Evolutionary conservation across 2,888 invertebrate species (phyloP).

Genomic region (Atrina japonica): DNA sequence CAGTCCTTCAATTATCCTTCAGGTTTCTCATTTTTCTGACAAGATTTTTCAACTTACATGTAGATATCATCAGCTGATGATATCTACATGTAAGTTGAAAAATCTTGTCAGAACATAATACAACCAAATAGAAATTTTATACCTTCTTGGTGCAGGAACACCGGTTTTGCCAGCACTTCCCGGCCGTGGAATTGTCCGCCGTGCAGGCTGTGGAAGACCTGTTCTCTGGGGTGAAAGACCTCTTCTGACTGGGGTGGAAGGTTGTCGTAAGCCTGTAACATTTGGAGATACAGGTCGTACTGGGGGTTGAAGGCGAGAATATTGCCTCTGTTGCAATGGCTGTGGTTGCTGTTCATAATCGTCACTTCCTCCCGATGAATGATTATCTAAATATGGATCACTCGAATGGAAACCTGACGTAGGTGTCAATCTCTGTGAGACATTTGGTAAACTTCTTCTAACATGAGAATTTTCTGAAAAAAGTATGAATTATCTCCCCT

Average conservation of each 20-base stretch:
- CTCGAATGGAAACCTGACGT: slow-evolving; percentile 66
- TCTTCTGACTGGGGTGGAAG: slow-evolving; percentile 50
- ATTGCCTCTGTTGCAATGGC: slow-evolving; percentile 50
- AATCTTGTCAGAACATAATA: too few relatives aligned
- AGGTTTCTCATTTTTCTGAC: too few relatives aligned
- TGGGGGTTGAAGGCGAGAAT: slow-evolving; percentile 54
- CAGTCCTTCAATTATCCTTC: too few relatives aligned
- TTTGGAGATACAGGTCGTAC: slow-evolving; percentile 57
- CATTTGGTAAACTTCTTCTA: slow-evolving; percentile 70
- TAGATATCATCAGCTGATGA: too few relatives aligned
- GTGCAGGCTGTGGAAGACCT: slow-evolving; percentile 71
- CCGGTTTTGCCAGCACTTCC: slow-evolving; percentile 58
- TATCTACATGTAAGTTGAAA: too few relatives aligned
- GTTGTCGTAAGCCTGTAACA: slow-evolving; percentile 59
- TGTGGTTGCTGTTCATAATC: slow-evolving; percentile 58
- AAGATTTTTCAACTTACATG: too few relatives aligned
- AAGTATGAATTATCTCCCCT: too few relatives aligned
- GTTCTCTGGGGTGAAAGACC: slow-evolving; percentile 68
- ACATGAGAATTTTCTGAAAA: slow-evolving; percentile 59
- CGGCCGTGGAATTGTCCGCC: slow-evolving; percentile 67
- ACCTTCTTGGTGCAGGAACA: slow-evolving; percentile 71
- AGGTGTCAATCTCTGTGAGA: slow-evolving; percentile 62
- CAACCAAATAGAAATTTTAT: too few relatives aligned
- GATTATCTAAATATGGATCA: slow-evolving; percentile 70
- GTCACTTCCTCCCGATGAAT: slow-evolving; percentile 59